Conservation (phyloP, 2,888 invertebrate species). For the Polyommatus icarus region DNA sequence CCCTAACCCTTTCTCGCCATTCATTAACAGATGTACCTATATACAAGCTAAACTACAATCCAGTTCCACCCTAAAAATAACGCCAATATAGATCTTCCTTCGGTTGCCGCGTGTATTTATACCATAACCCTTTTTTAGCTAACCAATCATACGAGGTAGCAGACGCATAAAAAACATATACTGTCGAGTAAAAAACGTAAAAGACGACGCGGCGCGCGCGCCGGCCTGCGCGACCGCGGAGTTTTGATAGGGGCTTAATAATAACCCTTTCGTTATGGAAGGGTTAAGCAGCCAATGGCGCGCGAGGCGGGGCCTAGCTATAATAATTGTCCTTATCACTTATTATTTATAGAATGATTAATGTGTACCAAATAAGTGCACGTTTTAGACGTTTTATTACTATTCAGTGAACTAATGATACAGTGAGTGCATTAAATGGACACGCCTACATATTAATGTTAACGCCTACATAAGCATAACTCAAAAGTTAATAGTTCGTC, state of each 20-base stretch:
- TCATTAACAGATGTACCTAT: constrained; percentile 32
- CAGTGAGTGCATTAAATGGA: neutral
- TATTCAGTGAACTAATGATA: neutral
- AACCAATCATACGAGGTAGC: constrained; percentile 64
- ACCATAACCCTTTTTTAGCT: constrained; percentile 71
- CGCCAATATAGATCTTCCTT: constrained; percentile 51
- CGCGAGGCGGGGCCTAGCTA: constrained; percentile 63
- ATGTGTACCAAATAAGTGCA: constrained; percentile 33
- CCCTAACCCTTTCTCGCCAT: constrained; percentile 34
- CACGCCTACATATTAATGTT: neutral
- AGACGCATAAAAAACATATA: constrained; percentile 62
- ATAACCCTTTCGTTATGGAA: constrained; percentile 74
- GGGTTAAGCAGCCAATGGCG: constrained; percentile 71
- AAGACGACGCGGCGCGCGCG: constrained; percentile 55
- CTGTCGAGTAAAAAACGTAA: constrained; percentile 66
- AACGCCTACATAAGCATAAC: neutral
- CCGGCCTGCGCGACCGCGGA: constrained; percentile 61
- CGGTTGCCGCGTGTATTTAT: constrained; percentile 59
- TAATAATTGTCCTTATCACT: constrained; percentile 26
- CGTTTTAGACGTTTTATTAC: neutral
- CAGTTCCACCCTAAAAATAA: constrained; percentile 61
- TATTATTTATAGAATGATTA: constrained; percentile 45
- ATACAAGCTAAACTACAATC: constrained; percentile 12
- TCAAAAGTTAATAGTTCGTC: too few species aligned
- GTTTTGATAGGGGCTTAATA: constrained; percentile 61